phyloP scores from a whole-genome alignment of 2,888 invertebrate genomes.

The Frankliniella fusca region DNA sequence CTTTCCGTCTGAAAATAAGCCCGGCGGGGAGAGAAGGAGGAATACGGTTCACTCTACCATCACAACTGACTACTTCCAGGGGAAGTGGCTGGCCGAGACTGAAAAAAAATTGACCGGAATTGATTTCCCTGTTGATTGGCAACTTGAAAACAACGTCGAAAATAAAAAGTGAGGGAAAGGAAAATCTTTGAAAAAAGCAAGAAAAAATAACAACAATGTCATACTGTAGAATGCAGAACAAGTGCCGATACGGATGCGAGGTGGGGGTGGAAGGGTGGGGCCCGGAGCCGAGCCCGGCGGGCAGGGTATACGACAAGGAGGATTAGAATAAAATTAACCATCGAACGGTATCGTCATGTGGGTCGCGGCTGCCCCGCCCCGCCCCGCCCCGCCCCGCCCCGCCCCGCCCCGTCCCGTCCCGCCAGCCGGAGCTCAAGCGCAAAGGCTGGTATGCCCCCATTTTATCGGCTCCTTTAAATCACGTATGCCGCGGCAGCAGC shows the following conservation, averaged over 20 bases:
- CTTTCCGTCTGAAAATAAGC: not conserved
- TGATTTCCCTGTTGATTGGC: no score
- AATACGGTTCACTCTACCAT: no score
- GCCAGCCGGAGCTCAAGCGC: not conserved
- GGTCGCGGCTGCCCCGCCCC: not conserved
- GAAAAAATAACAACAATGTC: no score
- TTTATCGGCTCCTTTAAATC: conserved; percentile 11
- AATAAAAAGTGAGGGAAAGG: no score
- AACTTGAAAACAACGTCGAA: no score
- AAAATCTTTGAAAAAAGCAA: no score
- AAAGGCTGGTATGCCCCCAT: not conserved
- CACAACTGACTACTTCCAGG: no score
- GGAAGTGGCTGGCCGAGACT: no score
- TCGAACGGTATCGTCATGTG: not conserved
- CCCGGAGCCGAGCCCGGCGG: not conserved
- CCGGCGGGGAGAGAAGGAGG: no score
- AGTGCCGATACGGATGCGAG: no score
- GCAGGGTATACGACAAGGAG: not conserved
- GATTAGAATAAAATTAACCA: not conserved
- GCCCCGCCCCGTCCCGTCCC: not conserved
- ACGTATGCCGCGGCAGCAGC: not conserved
- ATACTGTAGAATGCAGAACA: no score
- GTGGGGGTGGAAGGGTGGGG: not conserved
- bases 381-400: not conserved
- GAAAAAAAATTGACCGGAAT: no score